Conservation (phyloP, 1,140 invertebrate species). For the Cardiocondyla obscurior region DNA sequence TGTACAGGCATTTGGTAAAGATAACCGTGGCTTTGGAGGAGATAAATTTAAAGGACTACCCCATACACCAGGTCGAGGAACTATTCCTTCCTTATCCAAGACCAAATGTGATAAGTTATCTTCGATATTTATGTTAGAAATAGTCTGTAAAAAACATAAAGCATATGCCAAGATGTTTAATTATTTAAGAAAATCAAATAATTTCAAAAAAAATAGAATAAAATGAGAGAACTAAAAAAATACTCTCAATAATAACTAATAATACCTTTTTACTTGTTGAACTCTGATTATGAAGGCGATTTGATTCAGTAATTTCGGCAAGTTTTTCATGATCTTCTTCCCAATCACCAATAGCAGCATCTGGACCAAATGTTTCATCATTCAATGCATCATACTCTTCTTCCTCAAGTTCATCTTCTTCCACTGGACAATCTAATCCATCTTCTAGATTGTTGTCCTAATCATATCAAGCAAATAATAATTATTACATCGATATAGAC, state of each 20-base stretch:
- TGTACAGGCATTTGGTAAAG: conserved; percentile 82
- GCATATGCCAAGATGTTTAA: conserved; percentile 22
- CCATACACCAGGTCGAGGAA: conserved; percentile 84
- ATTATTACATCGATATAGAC: neutral
- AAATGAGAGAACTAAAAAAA: neutral
- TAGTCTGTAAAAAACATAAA: conserved; percentile 78
- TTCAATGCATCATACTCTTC: conserved; percentile 95
- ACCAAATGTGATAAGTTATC: conserved; percentile 85
- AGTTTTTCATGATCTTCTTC: conserved; percentile 89
- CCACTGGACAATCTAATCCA: conserved; percentile 80
- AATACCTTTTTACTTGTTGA: conserved; percentile 67
- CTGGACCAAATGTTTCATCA: conserved; percentile 94
- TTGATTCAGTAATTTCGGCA: conserved; percentile 86
- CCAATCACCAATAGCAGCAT: conserved; percentile 88
- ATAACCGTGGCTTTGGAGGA: conserved; percentile 66
- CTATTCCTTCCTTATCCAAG: conserved; percentile 84
- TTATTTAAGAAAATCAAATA: neutral
- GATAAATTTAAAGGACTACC: conserved; percentile 78
- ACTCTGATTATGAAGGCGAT: conserved; percentile 79
- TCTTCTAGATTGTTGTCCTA: conserved; percentile 75
- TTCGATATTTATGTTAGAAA: conserved; percentile 77
- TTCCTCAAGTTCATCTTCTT: conserved; percentile 88
- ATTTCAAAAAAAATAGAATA: neutral
- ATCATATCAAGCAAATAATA: conserved; percentile 17
- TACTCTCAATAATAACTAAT: neutral